Base-by-base conservation (phyloP, 2,113 vertebrate genomes). In the Malurus cyaneus region DNA sequence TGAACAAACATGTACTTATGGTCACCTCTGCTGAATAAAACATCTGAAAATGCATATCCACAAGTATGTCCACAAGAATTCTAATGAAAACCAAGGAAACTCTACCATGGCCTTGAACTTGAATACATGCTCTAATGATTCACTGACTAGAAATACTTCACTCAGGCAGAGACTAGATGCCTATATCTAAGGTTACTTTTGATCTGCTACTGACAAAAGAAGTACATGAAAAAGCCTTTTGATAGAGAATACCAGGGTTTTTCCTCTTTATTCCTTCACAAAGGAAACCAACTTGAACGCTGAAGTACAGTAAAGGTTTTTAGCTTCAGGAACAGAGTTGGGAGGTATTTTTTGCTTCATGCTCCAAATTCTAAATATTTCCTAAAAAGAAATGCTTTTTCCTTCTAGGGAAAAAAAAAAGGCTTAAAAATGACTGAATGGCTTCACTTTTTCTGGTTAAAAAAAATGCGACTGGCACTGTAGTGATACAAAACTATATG, bases 171-270 rank as follows among this genome's bases (percentile, higher is more conserved):
- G 66, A 66, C 64, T 67, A 64, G 64, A 62, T 89, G 44, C 47
- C 60, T 88, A 82, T 89, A 96, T 94, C 92, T 96, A 95, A 89
- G 2, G 76, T 94, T 97, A 95, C 95, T 89, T 96, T 93, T 96
- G 93, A 93, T 94, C 64, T n/a, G 31, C 50, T 83, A 16, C 53
- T 94, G 80, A 94, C 93, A 96, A 95, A 93, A 49, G 28, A 80
- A 86, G 52, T 26, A 74, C 31, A 78, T 80, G 76, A 95, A 95
- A 91, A 96, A 92, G 85, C 69, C 90, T 93, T 96, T 93, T 86
- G 88, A 93, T 16, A 83, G 42, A 42, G 47, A 89, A 85, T 61
- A 67, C 60, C 25, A 46, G 12, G 0, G 3, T 77, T 88, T 92
- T 77, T 70, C 26, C 34, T 92, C 79, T 90, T 92, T 88, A 69